Evolutionary conservation across 92 coral and sea anemone species (phyloP).

Genomic region (Porites evermanni): DNA sequence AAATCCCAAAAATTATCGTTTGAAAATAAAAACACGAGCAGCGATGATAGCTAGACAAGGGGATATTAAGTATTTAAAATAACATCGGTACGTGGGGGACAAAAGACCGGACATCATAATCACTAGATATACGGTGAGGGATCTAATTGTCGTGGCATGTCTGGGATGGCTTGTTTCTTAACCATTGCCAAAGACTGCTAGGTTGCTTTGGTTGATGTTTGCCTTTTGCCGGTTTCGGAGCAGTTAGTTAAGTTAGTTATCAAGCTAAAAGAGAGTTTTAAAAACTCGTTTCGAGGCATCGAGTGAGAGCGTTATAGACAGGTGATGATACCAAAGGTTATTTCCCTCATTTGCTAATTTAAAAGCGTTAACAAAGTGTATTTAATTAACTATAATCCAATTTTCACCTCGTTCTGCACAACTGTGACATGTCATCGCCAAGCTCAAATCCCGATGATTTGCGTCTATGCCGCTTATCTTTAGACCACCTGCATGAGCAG

Average conservation of each 20-base stretch:
- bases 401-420: constrained; percentile 7
- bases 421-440: constrained; percentile 11
- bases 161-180: too few species aligned
- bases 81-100: background rate
- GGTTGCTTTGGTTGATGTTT: too few species aligned
- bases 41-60: constrained; percentile 32
- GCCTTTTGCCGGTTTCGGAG: too few species aligned
- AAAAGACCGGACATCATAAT: constrained; percentile 3
- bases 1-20: constrained; percentile 20
- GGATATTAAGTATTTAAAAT: too few species aligned
- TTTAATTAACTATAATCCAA: constrained; percentile 24
- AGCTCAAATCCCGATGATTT: constrained; percentile 4
- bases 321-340: constrained; percentile 3
- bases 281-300: background rate
- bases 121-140: background rate
- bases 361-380: constrained; percentile 14
- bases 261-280: too few species aligned
- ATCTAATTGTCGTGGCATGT: too few species aligned
- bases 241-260: too few species aligned
- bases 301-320: background rate
- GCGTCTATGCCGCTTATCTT: constrained; percentile 11
- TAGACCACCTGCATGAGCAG: background rate
- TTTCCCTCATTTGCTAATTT: background rate
- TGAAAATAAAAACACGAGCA: background rate
- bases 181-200: too few species aligned